Evolutionary conservation across 2,888 invertebrate species (phyloP).

Genomic region (Yponomeuta sedellus): DNA sequence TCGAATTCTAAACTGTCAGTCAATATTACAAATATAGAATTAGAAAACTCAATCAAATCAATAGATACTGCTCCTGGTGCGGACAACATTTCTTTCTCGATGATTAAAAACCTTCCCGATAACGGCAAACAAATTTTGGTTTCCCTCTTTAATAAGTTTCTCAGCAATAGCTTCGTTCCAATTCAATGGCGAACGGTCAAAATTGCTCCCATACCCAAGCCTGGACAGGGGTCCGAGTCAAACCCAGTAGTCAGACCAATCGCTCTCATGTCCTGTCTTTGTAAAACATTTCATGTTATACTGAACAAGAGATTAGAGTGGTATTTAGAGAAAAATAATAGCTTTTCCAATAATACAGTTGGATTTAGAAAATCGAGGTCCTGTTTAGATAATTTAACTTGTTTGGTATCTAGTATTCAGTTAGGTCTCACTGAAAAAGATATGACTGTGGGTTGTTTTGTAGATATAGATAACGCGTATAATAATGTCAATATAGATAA

Average conservation of each 20-base stretch:
- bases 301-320: neutral
- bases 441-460: slow-evolving; percentile 25
- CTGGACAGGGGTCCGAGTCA: neutral
- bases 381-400: slow-evolving; percentile 20
- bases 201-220: slow-evolving; percentile 11
- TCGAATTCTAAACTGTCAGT: neutral
- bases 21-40: neutral
- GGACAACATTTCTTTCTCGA: slow-evolving; percentile 10
- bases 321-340: no score
- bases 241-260: neutral
- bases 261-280: slow-evolving; percentile 6
- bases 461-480: slow-evolving; percentile 30
- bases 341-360: no score
- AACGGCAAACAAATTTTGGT: neutral
- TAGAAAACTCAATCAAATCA: neutral
- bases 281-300: slow-evolving; percentile 14
- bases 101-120: slow-evolving; percentile 7
- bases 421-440: slow-evolving; percentile 23
- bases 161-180: neutral
- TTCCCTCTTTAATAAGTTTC: slow-evolving; percentile 2
- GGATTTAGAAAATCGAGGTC: slow-evolving; percentile 21
- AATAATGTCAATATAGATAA: slow-evolving; percentile 26
- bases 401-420: slow-evolving; percentile 20
- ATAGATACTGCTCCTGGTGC: slow-evolving; percentile 8
- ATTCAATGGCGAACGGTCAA: slow-evolving; percentile 7